Conservation (phyloP, 1,140 invertebrate genomes). For the Bombus consobrinus region DNA sequence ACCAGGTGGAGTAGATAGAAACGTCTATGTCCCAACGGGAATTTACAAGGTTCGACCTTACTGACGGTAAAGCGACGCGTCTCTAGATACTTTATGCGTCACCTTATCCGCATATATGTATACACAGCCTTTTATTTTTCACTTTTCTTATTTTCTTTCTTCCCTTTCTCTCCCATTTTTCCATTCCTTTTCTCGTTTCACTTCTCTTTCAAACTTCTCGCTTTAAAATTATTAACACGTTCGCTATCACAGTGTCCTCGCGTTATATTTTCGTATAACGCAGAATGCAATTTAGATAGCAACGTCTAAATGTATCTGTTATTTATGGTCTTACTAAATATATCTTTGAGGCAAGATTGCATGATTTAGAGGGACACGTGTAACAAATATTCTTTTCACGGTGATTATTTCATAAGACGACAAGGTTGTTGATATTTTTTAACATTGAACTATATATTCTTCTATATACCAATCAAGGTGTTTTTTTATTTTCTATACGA, state of each 20-base stretch:
- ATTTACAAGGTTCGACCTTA: conserved; percentile 89
- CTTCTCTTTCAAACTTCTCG: background rate
- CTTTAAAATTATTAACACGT: background rate
- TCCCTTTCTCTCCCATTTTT: background rate
- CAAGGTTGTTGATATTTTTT: too few species aligned
- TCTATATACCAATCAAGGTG: too few species aligned
- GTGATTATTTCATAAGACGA: too few species aligned
- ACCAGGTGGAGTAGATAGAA: conserved; percentile 87
- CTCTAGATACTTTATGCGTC: background rate
- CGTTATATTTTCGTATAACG: too few species aligned
- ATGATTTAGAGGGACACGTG: too few species aligned
- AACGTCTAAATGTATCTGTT: background rate
- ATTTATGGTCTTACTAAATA: background rate
- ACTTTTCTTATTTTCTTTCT: background rate
- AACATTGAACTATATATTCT: too few species aligned
- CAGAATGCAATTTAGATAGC: background rate
- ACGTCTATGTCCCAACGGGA: conserved; percentile 93
- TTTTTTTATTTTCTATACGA: too few species aligned
- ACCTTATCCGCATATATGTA: background rate
- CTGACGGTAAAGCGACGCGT: conserved; percentile 18
- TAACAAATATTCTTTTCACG: too few species aligned
- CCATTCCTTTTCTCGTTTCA: too few species aligned
- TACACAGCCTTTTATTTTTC: background rate
- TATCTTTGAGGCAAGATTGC: too few species aligned
- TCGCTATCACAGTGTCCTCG: background rate